phyloP scores from a whole-genome alignment of 2,113 vertebrate species.

The Trematomus loennbergii region DNA sequence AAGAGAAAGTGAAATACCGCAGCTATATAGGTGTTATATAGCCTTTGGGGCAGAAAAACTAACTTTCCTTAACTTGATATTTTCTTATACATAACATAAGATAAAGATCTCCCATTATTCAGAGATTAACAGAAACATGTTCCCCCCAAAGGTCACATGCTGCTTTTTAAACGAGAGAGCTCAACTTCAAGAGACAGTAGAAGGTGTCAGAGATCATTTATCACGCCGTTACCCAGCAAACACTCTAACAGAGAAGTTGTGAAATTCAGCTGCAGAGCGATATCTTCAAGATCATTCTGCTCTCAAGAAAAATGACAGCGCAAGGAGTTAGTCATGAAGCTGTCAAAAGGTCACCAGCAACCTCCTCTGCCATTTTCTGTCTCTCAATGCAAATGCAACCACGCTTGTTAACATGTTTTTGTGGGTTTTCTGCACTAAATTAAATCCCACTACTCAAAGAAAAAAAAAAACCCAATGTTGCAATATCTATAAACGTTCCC shows the following conservation, averaged over 20 bases:
- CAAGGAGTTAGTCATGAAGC: not conserved
- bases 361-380: not conserved
- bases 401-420: not conserved
- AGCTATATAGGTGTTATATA: not conserved
- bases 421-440: not conserved
- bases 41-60: not conserved
- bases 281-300: not conserved
- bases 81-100: not conserved
- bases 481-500: conserved; percentile 23
- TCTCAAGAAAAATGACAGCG: not conserved
- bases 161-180: no score
- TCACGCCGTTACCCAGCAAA: not conserved
- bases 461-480: conserved; percentile 41
- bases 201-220: not conserved
- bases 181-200: not conserved
- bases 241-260: not conserved
- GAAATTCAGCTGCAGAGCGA: not conserved
- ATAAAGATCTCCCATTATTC: not conserved
- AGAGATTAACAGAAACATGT: not conserved
- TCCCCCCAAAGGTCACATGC: no score
- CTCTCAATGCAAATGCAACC: not conserved
- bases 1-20: not conserved
- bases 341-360: conserved; percentile 13
- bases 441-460: not conserved
- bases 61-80: not conserved